Evolutionary conservation across 1,140 invertebrate genomes (phyloP).

Genomic region (Zophobas atratus): DNA sequence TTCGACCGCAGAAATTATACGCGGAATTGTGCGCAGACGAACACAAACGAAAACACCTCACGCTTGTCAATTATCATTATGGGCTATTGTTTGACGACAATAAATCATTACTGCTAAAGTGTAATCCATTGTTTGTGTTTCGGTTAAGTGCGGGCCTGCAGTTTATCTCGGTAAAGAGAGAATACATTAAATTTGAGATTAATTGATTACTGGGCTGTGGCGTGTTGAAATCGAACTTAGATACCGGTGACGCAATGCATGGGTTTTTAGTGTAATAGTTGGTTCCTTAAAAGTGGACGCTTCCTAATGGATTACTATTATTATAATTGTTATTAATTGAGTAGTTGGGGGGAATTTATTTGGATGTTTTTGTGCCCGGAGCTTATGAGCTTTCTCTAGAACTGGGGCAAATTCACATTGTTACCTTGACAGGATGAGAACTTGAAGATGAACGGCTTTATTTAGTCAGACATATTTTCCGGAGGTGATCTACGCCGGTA

Average conservation of each 20-base stretch:
- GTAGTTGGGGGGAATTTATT: conserved; percentile 10
- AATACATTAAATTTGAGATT: conserved; percentile 49
- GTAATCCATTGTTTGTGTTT: conserved; percentile 42
- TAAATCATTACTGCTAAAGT: conserved; percentile 21
- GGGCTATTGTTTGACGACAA: conserved; percentile 28
- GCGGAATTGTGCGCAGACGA: conserved; percentile 1
- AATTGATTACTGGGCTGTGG: conserved; percentile 32
- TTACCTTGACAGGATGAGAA: conserved; percentile 27
- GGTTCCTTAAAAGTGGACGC: conserved; percentile 35
- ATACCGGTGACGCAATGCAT: conserved; percentile 14
- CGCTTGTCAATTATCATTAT: conserved; percentile 38
- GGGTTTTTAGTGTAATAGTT: conserved; percentile 21
- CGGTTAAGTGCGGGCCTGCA: conserved; percentile 42
- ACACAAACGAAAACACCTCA: conserved; percentile 7
- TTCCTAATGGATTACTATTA: conserved; percentile 38
- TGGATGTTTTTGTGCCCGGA: conserved; percentile 15
- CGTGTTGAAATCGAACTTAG: conserved; percentile 34
- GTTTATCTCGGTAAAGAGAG: conserved; percentile 47
- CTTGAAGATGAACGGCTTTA: conserved; percentile 12
- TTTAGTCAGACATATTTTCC: not conserved
- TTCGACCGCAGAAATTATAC: not conserved
- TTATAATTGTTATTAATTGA: conserved; percentile 31
- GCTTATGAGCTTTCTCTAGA: conserved; percentile 30
- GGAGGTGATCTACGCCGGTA: not conserved
- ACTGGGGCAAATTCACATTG: conserved; percentile 23